phyloP scores from a whole-genome alignment of 2,888 invertebrate genomes.

The Drosophila histrio region DNA sequence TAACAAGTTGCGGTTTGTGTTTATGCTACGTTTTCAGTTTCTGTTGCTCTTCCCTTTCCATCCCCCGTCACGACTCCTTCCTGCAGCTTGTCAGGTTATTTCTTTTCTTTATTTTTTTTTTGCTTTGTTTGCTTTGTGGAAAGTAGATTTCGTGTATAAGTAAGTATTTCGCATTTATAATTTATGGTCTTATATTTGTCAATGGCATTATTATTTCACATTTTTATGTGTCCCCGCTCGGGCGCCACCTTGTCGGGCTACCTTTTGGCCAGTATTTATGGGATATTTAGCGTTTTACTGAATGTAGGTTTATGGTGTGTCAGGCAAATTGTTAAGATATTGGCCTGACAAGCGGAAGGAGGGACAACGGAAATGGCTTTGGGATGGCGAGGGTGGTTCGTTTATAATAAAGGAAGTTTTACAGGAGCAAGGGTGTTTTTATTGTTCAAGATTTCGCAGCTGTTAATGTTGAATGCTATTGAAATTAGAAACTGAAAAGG shows the following conservation, averaged over 20 bases:
- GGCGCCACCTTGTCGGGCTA: constrained; percentile 27
- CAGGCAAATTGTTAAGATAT: constrained; percentile 53
- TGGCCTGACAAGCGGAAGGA: constrained; percentile 13
- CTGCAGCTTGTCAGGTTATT: constrained; percentile 35
- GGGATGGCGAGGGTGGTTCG: constrained; percentile 2
- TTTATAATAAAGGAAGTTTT: not conserved
- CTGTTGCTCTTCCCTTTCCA: not conserved
- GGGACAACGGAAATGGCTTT: not conserved
- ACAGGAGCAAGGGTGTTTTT: constrained; percentile 15
- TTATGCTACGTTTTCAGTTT: constrained; percentile 67
- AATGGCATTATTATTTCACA: constrained; percentile 78
- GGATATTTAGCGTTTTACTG: constrained; percentile 56
- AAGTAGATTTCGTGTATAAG: constrained; percentile 78
- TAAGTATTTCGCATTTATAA: constrained; percentile 77
- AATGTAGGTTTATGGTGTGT: constrained; percentile 64
- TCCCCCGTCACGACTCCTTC: not conserved
- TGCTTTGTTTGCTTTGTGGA: constrained; percentile 54
- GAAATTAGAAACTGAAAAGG: constrained; percentile 1
- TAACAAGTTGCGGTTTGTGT: constrained; percentile 78
- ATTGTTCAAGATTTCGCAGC: constrained; percentile 20
- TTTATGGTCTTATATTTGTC: constrained; percentile 79
- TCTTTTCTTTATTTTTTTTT: constrained; percentile 7
- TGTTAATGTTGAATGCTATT: constrained; percentile 5
- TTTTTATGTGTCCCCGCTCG: constrained; percentile 54
- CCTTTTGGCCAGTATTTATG: constrained; percentile 62